These are phyloP conservation scores for Pampus argenteus DNA, from an alignment of 2,797 vertebrate species.

Conservation along the genomic window DNA sequence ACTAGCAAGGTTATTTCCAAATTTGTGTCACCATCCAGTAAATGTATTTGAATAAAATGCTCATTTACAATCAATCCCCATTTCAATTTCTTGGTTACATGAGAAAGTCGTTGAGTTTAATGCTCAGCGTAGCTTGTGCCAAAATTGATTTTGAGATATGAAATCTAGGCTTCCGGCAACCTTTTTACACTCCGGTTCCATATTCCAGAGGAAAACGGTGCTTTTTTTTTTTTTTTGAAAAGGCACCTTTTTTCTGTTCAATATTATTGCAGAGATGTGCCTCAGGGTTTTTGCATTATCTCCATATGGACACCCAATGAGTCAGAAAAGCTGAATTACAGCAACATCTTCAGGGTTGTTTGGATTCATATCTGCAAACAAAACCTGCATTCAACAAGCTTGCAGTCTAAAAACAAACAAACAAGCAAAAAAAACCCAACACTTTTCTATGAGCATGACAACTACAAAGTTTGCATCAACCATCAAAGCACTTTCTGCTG, in stretches of 20 bases:
- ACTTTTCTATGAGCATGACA: slow-evolving; percentile 16
- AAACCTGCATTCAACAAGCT: slow-evolving; percentile 6
- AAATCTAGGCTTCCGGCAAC: slow-evolving; percentile 26
- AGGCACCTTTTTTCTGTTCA: background rate
- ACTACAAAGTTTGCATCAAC: slow-evolving; percentile 12
- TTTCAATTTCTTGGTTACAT: slow-evolving; percentile 23
- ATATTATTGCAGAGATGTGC: slow-evolving; percentile 8
- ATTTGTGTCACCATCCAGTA: slow-evolving; percentile 11
- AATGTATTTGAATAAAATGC: slow-evolving; percentile 13
- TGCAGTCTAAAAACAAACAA: background rate
- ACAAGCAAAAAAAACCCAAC: too few relatives aligned
- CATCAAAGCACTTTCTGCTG: background rate
- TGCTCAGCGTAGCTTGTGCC: slow-evolving; percentile 7
- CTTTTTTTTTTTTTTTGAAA: slow-evolving; percentile 13
- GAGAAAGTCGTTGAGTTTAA: slow-evolving; percentile 4
- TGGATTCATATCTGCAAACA: slow-evolving; percentile 38
- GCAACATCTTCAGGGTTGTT: slow-evolving; percentile 12
- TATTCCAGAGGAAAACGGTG: slow-evolving; percentile 2
- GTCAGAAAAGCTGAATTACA: slow-evolving; percentile 13
- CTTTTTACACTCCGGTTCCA: slow-evolving; percentile 12
- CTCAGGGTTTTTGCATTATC: slow-evolving; percentile 36
- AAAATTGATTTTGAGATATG: slow-evolving; percentile 39
- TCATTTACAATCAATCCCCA: slow-evolving; percentile 16
- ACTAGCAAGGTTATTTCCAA: background rate
- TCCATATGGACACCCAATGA: background rate